phyloP scores from a whole-genome alignment of 2,888 invertebrate species.

The Torymus texanus region DNA sequence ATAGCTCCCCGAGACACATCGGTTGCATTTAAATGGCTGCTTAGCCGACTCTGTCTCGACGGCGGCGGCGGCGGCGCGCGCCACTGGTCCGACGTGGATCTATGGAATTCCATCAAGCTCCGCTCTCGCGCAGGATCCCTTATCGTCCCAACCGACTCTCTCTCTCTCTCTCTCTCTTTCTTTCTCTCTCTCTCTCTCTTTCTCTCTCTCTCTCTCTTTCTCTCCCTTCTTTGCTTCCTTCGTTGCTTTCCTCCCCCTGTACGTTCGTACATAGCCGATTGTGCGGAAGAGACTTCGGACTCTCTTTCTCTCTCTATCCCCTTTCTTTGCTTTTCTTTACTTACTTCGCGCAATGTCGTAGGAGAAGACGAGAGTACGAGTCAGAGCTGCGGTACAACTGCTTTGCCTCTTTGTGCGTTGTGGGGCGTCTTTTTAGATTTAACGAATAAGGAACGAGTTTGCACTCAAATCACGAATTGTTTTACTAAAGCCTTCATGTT shows the following conservation, averaged over 20 bases:
- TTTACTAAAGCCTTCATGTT: not conserved
- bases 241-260: not conserved
- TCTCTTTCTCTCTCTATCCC: conserved; percentile 8
- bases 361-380: conserved; percentile 6
- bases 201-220: conserved; percentile 29
- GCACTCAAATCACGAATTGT: not conserved
- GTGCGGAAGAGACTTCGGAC: not conserved
- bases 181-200: conserved; percentile 61
- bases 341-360: conserved; percentile 19
- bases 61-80: conserved; percentile 65
- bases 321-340: conserved; percentile 25
- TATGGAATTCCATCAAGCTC: conserved; percentile 76
- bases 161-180: conserved; percentile 61
- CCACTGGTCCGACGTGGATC: conserved; percentile 71
- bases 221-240: conserved; percentile 43
- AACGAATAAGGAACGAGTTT: conserved; percentile 23
- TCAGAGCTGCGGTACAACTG: not conserved
- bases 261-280: not conserved
- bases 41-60: conserved; percentile 75
- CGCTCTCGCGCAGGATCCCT: conserved; percentile 69
- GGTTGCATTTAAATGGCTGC: conserved; percentile 76
- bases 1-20: conserved; percentile 76
- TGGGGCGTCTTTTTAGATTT: conserved; percentile 15
- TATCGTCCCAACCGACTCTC: conserved; percentile 71
- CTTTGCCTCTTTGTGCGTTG: not conserved